These are phyloP conservation scores for Balanococcus diminutus DNA, from an alignment of 2,888 invertebrate species.

Conservation along the genomic window DNA sequence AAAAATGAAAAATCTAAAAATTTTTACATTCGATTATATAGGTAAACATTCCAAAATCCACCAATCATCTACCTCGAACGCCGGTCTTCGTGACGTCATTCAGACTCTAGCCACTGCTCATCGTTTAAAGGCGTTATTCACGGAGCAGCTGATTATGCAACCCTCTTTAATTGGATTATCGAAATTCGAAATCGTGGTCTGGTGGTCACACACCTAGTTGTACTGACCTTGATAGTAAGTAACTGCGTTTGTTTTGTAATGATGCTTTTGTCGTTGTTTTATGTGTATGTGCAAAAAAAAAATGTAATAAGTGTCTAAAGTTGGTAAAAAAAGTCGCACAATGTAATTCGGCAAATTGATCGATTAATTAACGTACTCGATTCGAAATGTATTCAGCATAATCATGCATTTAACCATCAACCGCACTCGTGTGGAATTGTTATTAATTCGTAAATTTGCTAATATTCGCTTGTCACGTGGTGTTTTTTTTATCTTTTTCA, in stretches of 20 bases:
- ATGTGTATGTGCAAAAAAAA: slow-evolving; percentile 22
- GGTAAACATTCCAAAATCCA: background rate
- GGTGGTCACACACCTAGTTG: slow-evolving; percentile 1
- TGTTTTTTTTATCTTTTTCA: slow-evolving; percentile 52
- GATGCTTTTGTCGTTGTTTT: slow-evolving; percentile 48
- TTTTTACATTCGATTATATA: too few species aligned
- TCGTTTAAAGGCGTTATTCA: background rate
- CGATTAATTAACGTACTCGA: background rate
- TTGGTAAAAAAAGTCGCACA: slow-evolving; percentile 10
- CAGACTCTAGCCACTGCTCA: background rate
- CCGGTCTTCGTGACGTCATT: background rate
- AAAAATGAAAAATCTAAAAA: too few species aligned
- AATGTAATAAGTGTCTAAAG: background rate
- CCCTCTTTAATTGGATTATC: background rate
- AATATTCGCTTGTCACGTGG: slow-evolving; percentile 51
- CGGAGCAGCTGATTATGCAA: background rate
- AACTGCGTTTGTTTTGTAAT: slow-evolving; percentile 52
- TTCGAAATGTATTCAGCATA: background rate
- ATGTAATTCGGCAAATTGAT: slow-evolving; percentile 20
- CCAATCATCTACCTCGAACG: background rate
- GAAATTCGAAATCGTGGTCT: background rate
- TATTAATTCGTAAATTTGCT: slow-evolving; percentile 28
- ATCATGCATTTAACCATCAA: slow-evolving; percentile 33
- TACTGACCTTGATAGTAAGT: slow-evolving; percentile 50
- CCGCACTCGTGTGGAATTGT: background rate